Percentiles rank a stretch among this genome's conserved stretches.
Conservation (phyloP, 2,113 vertebrate species). For the Rhadina sibilatrix region DNA sequence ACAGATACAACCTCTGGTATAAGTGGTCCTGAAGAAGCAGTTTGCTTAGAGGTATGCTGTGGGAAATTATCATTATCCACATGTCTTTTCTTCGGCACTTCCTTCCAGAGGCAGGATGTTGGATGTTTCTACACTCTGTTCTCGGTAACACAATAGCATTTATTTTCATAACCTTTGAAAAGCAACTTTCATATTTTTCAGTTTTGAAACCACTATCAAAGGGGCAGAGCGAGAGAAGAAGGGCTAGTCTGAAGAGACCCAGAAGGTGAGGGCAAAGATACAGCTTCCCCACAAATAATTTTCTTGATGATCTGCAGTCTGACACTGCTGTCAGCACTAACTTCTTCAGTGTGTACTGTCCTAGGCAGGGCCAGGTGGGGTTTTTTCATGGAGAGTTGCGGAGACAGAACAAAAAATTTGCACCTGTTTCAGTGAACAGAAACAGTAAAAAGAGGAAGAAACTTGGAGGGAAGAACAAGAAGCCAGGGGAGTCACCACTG, state of each 20-base stretch:
- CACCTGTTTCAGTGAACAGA: background rate
- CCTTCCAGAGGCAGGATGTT: background rate
- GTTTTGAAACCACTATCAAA: background rate
- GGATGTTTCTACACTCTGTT: background rate
- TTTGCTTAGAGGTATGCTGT: background rate
- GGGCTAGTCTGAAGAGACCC: background rate
- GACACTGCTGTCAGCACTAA: background rate
- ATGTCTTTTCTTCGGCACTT: background rate
- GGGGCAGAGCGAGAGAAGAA: background rate
- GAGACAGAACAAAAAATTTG: background rate
- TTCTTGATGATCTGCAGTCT: background rate
- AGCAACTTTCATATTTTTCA: background rate
- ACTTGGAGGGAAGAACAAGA: background rate
- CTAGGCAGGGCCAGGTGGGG: background rate
- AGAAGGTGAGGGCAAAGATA: background rate
- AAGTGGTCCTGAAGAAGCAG: background rate
- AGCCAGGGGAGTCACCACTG: background rate
- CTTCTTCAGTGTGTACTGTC: background rate
- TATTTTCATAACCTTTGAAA: background rate
- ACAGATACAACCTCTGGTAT: background rate
- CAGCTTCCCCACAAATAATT: accelerated
- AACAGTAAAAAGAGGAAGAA: background rate
- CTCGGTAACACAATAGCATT: background rate
- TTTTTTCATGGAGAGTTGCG: background rate
- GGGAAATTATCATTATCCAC: background rate